These are phyloP conservation scores for Caloenas nicobarica DNA, from an alignment of 2,113 vertebrate genomes.

Conservation along the genomic window DNA sequence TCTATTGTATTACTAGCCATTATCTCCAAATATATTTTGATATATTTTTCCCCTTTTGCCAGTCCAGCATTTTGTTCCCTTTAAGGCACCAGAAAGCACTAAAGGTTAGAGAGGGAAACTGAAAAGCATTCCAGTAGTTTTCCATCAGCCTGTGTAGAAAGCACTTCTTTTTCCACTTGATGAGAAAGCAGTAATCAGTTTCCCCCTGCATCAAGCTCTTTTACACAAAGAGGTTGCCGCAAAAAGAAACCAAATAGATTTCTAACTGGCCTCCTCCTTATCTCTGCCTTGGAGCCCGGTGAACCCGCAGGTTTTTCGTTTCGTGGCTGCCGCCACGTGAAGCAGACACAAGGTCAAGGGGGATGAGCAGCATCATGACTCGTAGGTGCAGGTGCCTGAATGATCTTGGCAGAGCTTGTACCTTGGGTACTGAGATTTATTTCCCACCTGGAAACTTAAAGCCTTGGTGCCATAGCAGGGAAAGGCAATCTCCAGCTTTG, in stretches of 20 bases:
- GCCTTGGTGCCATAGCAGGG: background rate
- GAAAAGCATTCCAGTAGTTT: conserved; percentile 63
- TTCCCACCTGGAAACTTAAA: background rate
- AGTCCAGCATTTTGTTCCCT: conserved; percentile 33
- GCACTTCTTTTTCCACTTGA: conserved; percentile 57
- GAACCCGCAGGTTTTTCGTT: background rate
- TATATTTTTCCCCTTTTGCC: conserved; percentile 1
- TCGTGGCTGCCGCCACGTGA: background rate
- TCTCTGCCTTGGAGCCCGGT: background rate
- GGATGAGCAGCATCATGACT: background rate
- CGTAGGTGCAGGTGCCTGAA: accelerated
- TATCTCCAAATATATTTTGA: conserved; percentile 55
- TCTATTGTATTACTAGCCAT: conserved; percentile 25
- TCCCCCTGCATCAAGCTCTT: conserved; percentile 39
- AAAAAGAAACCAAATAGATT: conserved; percentile 48
- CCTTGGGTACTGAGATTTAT: background rate
- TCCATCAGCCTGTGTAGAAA: conserved; percentile 59
- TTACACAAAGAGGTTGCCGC: conserved; percentile 38
- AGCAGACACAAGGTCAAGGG: background rate
- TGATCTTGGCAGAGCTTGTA: background rate
- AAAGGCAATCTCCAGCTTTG: background rate
- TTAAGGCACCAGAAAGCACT: conserved; percentile 27
- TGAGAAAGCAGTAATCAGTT: conserved; percentile 62
- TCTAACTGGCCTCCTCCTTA: conserved; percentile 20
- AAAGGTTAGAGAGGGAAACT: conserved; percentile 38